Percentiles rank a stretch among this genome's conserved stretches.
phyloP scores from a whole-genome alignment of 2,888 invertebrate genomes.

The Eupithecia vulgata region DNA sequence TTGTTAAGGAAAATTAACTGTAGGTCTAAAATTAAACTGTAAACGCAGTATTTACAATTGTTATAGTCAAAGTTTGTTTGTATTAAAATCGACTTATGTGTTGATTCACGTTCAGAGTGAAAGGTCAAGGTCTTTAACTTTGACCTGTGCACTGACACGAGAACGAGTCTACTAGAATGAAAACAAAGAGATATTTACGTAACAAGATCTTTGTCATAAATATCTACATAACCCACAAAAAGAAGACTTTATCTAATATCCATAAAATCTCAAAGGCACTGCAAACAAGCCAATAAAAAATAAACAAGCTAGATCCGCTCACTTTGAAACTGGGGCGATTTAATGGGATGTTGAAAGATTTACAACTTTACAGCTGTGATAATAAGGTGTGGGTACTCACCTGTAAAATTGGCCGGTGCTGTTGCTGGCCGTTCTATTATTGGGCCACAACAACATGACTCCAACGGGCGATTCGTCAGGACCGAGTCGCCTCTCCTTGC shows the following conservation, averaged over 20 bases:
- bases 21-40: constrained; percentile 39
- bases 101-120: constrained; percentile 3
- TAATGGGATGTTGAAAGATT: constrained; percentile 27
- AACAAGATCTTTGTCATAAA: constrained; percentile 12
- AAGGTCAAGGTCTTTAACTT: constrained; percentile 22
- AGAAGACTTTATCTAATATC: constrained; percentile 9
- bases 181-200: constrained; percentile 15
- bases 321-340: constrained; percentile 15
- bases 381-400: constrained; percentile 49
- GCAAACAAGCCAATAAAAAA: constrained; percentile 25
- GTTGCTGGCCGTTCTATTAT: constrained; percentile 72
- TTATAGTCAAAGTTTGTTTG: background rate
- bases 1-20: constrained; percentile 43
- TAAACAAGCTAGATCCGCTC: constrained; percentile 26
- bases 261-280: constrained; percentile 15
- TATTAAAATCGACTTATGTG: constrained; percentile 3
- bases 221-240: constrained; percentile 7
- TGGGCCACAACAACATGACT: constrained; percentile 93
- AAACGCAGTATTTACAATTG: constrained; percentile 17
- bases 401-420: constrained; percentile 80
- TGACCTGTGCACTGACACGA: constrained; percentile 14
- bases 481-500: constrained; percentile 95
- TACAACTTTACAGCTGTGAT: constrained; percentile 20
- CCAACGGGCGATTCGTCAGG: constrained; percentile 92
- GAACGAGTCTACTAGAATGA: constrained; percentile 4